Evolutionary conservation across 2,113 vertebrate genomes (phyloP).

Genomic region (Pseudonaja textilis): DNA sequence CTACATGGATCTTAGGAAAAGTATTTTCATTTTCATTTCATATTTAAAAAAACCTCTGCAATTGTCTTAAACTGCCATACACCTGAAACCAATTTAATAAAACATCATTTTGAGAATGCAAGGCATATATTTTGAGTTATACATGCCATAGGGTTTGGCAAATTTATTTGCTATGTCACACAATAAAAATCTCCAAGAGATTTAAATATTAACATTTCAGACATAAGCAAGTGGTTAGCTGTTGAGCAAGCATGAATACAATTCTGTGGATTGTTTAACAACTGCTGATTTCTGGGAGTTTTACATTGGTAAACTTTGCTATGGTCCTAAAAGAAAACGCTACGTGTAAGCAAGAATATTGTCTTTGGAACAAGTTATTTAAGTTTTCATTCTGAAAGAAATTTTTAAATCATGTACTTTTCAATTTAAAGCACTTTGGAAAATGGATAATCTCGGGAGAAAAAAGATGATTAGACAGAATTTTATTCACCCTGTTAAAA

Average conservation of each 20-base stretch:
- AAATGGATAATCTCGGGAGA: neutral
- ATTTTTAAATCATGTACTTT: neutral
- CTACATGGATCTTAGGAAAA: constrained; percentile 46
- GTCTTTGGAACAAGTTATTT: neutral
- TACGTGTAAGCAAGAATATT: neutral
- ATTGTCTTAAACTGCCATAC: constrained; percentile 42
- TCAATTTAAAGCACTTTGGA: neutral
- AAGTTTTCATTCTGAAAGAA: neutral
- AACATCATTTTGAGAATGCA: constrained; percentile 56
- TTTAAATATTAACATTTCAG: neutral
- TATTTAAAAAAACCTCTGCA: constrained; percentile 31
- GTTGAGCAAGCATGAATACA: neutral
- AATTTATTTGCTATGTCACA: constrained; percentile 71
- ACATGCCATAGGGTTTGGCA: constrained; percentile 52
- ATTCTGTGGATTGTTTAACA: neutral
- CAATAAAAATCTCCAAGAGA: constrained; percentile 65
- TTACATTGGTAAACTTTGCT: neutral
- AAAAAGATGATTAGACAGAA: neutral
- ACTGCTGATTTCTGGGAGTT: neutral
- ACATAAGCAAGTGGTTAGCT: neutral
- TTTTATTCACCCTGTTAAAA: neutral
- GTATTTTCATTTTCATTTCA: constrained; percentile 51
- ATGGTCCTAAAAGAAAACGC: neutral
- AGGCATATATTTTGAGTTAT: constrained; percentile 45
- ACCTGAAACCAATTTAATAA: constrained; percentile 43